Evolutionary conservation across 2,797 vertebrate genomes (phyloP), one percentile per base, ranked within the genome.

Genomic region (Eulemur albifrons): DNA sequence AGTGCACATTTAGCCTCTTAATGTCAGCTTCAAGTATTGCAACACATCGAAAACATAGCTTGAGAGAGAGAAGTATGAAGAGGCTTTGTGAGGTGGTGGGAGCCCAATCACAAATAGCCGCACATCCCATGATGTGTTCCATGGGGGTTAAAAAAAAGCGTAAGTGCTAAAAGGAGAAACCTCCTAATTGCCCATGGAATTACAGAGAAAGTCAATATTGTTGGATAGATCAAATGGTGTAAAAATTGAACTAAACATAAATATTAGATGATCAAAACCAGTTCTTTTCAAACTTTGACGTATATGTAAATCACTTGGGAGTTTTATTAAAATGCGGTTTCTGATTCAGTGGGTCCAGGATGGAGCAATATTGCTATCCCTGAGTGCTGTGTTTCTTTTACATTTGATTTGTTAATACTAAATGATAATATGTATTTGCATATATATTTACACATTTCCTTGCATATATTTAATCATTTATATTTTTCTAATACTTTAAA

Each of bases 1-100:
- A 99, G 61, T 98, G 97, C n/a, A 99, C 96, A 94, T 99, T 98
- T 87, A 99, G 72, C 73, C 45, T 97, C 96, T 88, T 98, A 52
- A 97, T 98, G 87, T 99, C 98, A 75, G 17, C 40, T 69, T 92
- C 54, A 65, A 72, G 45, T 83, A 72, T 70, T 77, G 15, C 9
- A 72, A 7, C 38, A 70, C 35, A 76, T 72, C 15, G 77, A 54
- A 87, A 91, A 88, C 23, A 65, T 2, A 38, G 52, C 30, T 67
- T n/a, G 27, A 35, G n/a, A 80, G n/a, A 38, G 38, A 67, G 13
- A 48, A 59, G 48, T 35, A 83, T 4, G 20, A 59, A 54, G 23
- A 89, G 57, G 54, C 59, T 88, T 13, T 0, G 27, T 67, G 27
- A 77, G 70, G 43, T 61, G 35, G 14, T 61, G n/a, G 63, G 30